These are phyloP conservation scores for Lymantria monacha DNA, from an alignment of 2,888 invertebrate genomes.

Conservation along the genomic window DNA sequence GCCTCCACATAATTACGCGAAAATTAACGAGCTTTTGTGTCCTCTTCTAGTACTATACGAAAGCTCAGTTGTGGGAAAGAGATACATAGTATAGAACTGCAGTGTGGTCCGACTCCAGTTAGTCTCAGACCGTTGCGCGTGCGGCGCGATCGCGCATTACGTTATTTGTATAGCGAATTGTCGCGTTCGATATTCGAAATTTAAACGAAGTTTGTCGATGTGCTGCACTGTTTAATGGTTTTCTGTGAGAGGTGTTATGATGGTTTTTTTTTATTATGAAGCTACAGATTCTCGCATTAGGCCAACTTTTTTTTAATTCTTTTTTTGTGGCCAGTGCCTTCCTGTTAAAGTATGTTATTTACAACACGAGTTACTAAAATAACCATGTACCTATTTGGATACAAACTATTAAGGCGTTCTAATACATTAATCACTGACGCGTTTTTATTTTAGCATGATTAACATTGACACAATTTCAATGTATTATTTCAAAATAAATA, in stretches of 20 bases:
- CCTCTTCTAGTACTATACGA: constrained; percentile 40
- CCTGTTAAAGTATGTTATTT: constrained; percentile 13
- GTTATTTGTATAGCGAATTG: constrained; percentile 52
- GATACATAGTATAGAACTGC: constrained; percentile 59
- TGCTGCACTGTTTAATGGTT: constrained; percentile 41
- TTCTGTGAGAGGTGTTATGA: constrained; percentile 36
- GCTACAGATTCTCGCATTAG: constrained; percentile 26
- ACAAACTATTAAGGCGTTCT: no score
- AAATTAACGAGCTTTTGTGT: constrained; percentile 45
- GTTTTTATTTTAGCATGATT: no score
- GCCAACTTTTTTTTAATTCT: constrained; percentile 12
- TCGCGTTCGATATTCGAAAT: constrained; percentile 55
- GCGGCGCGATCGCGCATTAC: constrained; percentile 62
- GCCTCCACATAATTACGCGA: constrained; percentile 48
- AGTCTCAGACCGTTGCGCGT: constrained; percentile 73
- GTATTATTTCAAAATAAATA: no score
- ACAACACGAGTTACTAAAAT: background rate
- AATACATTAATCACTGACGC: no score
- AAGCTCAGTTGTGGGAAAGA: constrained; percentile 44
- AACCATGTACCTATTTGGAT: no score
- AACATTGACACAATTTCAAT: no score
- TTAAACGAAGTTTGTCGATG: constrained; percentile 66
- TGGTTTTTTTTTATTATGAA: constrained; percentile 11
- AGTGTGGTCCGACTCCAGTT: constrained; percentile 61
- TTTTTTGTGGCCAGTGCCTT: constrained; percentile 25